Base-by-base conservation (phyloP, 2,888 invertebrate species). In the Clistopyga incitator region DNA sequence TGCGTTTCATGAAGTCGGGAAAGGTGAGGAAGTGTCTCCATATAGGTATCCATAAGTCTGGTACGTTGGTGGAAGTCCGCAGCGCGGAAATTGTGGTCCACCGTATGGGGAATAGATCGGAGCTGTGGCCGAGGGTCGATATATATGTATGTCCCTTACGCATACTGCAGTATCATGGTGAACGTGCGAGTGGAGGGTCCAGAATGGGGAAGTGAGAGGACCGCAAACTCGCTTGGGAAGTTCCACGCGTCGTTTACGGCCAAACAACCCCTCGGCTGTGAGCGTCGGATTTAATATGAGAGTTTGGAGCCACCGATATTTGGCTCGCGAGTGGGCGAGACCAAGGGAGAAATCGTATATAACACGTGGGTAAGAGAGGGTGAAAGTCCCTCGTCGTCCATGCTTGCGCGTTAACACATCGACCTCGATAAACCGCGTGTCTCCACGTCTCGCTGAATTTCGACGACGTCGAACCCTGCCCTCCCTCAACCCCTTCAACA, bases 231-330 rank as follows among this genome's bases (percentile, higher is more conserved):
- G 65, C 71, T 71, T 50, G 65, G 61, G 68, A 72, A 84, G 78
- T 81, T 81, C 80, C 74, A 77, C 76, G 79, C 72, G 52, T 76
- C 79, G 75, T 77, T 78, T 72, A 74, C 75, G 78, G 54, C 75
- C 79, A 76, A 78, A 81, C 81, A 78, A 64, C 52, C 71, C 59
- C 67, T 34, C 54, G 65, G 70, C 64, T 56, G 68, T 61, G 50
- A 64, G 56, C 54, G 61, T 71, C 65, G 70, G 72, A 76, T 82
- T 82, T 78, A 67, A 79, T 78, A 76, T 59, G 15, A 74, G 71
- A 67, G 67, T 47, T 52, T 50, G n/a, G 52, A 45, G 20, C 50
- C 34, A 67, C 45, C 71, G 65, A 70, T 71, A 71, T 82, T 75
- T 54, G 20, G 20, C 77, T 54, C 38, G 45, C 15, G 38, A 23